Evolutionary conservation across 2,888 invertebrate species (phyloP).

Genomic region (Leptinotarsa peninsularis): DNA sequence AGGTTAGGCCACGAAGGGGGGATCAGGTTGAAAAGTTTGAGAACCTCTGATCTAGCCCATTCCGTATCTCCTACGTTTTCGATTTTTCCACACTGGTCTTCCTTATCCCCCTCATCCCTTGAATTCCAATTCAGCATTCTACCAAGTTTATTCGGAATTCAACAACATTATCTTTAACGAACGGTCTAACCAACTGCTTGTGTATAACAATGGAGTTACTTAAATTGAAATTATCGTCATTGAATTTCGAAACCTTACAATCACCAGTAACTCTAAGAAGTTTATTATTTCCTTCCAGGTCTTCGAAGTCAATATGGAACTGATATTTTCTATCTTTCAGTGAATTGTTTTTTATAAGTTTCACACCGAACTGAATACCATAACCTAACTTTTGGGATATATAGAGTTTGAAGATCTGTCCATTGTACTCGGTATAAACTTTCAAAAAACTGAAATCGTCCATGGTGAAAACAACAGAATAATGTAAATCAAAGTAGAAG

Average conservation of each 20-base stretch:
- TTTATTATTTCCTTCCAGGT: constrained; percentile 4
- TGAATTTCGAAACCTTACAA: background rate
- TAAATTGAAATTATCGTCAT: background rate
- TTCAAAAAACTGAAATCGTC: background rate
- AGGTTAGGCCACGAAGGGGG: no score
- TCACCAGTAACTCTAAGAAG: background rate
- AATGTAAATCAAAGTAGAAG: background rate
- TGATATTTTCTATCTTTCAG: background rate
- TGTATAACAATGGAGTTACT: background rate
- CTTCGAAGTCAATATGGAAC: constrained; percentile 12
- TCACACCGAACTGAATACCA: background rate
- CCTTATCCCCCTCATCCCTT: no score
- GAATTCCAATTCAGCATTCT: background rate
- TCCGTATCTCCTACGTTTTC: no score
- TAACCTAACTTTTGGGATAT: background rate
- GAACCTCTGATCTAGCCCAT: no score
- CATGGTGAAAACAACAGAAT: background rate
- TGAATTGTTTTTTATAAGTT: background rate
- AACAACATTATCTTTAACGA: background rate
- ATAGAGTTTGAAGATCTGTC: constrained; percentile 4
- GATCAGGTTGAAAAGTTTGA: no score
- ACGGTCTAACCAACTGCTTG: background rate
- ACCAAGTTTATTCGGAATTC: background rate
- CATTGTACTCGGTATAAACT: background rate
- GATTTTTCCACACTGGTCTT: background rate